Base-by-base conservation (phyloP, 2,797 vertebrate species). In the Darevskia nairensis region DNA sequence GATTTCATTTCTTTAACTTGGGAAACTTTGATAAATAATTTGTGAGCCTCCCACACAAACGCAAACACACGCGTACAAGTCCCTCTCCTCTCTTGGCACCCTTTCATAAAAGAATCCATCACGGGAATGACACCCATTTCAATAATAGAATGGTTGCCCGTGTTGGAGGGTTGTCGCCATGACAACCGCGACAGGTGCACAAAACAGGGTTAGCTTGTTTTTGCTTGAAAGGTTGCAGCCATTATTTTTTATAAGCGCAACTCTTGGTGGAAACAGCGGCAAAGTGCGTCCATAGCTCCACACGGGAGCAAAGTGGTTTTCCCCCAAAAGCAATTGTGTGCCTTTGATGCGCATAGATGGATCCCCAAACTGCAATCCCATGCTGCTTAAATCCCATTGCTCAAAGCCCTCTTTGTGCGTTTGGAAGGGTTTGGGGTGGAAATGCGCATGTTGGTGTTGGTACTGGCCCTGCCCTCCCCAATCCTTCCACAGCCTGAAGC, bases 151-250 rank as follows among this genome's bases (percentile, higher is more conserved):
- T 84, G 29, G 29, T 90, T 80, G 84, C 89, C 92, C 92, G 85
- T 92, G 87, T 93, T 94, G 94, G 95, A 94, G 94, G 89, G 92
- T 81, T 64, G 94, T 95, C 95, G 95, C 93, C 95, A 95, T 94
- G 93, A 94, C 94, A 95, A 93, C 95, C 69, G 0, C 89, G 88
- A 90, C 95, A 96, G 93, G 88, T 94, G 87, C 85, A 87, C 77
- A 35, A 75, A 90, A 88, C 89, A 94, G 91, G 80, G 89, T 88
- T 27, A 86, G 80, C 32, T 39, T 39, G 0, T 88, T 77, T 92
- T 94, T 92, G 64, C 94, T 89, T 89, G 88, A 95, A 95, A 96
- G 91, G 92, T 92, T 93, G 92, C 87, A 93, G 89, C 90, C 92
- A 86, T 95, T 95, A 92, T 89, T 89, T 80, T 32, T 83, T 44